Evolutionary conservation across 2,888 invertebrate genomes (phyloP).

Genomic region (Dasypogon diadema): DNA sequence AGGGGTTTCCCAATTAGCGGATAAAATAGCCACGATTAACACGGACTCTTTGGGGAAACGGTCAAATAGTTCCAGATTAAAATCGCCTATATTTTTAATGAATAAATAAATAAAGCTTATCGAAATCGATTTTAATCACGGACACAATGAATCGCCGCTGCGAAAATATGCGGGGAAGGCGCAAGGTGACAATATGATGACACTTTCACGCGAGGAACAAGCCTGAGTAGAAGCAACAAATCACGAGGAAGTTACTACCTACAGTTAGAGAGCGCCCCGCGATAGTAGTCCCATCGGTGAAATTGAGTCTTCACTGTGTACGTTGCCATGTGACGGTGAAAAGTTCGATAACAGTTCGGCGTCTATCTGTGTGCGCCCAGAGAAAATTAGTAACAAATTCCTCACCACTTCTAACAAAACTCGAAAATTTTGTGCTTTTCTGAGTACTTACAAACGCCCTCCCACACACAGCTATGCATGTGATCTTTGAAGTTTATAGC

Average conservation of each 20-base stretch:
- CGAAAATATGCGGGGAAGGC: constrained; percentile 3
- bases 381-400: constrained; percentile 10
- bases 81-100: no score
- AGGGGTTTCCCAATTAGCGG: background rate
- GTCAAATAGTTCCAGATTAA: background rate
- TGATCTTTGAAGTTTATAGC: no score
- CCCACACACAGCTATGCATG: no score
- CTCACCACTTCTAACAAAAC: background rate
- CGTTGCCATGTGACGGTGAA: background rate
- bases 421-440: background rate
- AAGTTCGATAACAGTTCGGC: constrained; percentile 26
- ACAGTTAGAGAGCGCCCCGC: background rate
- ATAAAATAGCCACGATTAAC: no score
- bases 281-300: no score
- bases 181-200: background rate
- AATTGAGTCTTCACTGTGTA: no score
- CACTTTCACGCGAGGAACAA: constrained; percentile 37
- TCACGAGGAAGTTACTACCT: constrained; percentile 21
- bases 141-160: no score
- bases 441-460: background rate
- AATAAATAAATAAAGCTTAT: no score
- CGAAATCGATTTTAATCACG: no score
- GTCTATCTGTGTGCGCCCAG: background rate
- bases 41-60: background rate
- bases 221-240: constrained; percentile 5